Evolutionary conservation across 1,140 invertebrate genomes (phyloP), one percentile per base, ranked within the genome.

Genomic region (Coboldia fuscipes): DNA sequence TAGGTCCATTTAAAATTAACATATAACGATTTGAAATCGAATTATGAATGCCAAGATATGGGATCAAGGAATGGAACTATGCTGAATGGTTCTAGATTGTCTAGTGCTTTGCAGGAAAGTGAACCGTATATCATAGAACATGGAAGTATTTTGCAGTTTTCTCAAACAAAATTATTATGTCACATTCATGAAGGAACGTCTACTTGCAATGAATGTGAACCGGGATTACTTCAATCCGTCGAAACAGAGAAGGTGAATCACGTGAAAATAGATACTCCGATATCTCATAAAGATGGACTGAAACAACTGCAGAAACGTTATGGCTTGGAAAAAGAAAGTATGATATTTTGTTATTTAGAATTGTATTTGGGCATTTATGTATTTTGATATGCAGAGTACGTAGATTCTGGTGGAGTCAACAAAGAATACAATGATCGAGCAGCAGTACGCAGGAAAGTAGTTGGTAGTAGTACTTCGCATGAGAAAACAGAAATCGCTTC

Each of bases 181-280:
- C 89, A 93, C 50, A 73, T 93, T 34, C 89, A 94, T 51, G 62
- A 65, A 18, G 82, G 84, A 0, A 62, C 65, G 38, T 73, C 81
- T 40, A 93, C 86, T 0, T 94, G 89, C 49, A 75, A 78, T 0
- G 63, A 78, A 38, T 94, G 89, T 60, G 86, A 92, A 50, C 85
- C 86, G 0, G 84, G 85, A 7, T 62, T 84, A 18, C 45, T 83
- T n/a, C n/a, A n/a, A 10, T 62, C 64, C 42, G 61, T 50, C 19
- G 33, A 10, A 10, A 21, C 21, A 26, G 19, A 16, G 12, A 3
- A 13, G 23, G 3, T 20, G 14, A 10, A 33, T 24, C 3, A 3
- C 23, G 15, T 29, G 22, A 21, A n/a, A 15, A 18, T 19, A 33
- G 19, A 22, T 32, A 22, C 18, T 9, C 19, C 16, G 10, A 37